These are phyloP conservation scores for Centropus unirufus DNA, from an alignment of 2,113 vertebrate species.

Conservation along the genomic window DNA sequence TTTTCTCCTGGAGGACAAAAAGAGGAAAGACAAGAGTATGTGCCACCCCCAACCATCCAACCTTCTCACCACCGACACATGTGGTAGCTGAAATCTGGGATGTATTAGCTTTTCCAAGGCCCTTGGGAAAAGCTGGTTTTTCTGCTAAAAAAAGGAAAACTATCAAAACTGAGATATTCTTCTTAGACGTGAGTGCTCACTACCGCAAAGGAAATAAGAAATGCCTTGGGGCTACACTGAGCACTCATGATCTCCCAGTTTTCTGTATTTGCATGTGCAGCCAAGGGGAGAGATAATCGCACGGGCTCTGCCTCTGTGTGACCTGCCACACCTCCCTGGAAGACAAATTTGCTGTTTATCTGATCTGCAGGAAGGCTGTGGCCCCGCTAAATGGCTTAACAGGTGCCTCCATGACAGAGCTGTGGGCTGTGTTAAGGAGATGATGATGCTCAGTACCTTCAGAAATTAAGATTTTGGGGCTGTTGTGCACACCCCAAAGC, in stretches of 20 bases:
- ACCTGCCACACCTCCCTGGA: background rate
- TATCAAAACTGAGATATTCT: background rate
- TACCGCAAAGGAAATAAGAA: background rate
- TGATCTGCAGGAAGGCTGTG: background rate
- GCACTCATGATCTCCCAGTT: background rate
- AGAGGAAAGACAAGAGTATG: background rate
- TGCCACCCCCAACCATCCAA: background rate
- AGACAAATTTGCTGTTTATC: background rate
- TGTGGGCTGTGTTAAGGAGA: background rate
- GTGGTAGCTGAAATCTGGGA: background rate
- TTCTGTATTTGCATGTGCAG: background rate
- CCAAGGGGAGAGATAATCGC: background rate
- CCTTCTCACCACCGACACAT: accelerated
- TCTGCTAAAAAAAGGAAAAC: background rate
- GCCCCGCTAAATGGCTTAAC: background rate
- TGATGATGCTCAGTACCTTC: background rate
- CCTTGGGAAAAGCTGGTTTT: background rate
- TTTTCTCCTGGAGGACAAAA: background rate
- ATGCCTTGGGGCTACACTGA: accelerated
- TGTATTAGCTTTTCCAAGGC: background rate
- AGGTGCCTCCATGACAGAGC: accelerated
- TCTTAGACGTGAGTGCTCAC: background rate
- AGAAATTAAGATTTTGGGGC: background rate
- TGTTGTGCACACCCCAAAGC: background rate
- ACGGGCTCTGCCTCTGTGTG: background rate